Conservation (phyloP, 2,888 invertebrate genomes). For the Catotricha subobsoleta region DNA sequence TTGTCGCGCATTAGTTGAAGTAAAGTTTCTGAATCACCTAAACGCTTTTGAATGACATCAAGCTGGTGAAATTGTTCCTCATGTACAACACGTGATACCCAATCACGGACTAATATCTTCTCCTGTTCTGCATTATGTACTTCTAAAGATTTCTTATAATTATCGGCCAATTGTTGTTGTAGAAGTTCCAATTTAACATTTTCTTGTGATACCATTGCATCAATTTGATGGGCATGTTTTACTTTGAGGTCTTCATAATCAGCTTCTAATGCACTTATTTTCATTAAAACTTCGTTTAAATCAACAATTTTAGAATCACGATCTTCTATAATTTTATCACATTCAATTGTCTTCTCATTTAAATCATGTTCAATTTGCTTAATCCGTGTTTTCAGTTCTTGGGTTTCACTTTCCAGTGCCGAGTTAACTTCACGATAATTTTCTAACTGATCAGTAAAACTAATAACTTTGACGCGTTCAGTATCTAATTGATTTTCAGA, state of each 20-base stretch:
- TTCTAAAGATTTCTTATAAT: constrained; percentile 11
- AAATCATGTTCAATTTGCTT: background rate
- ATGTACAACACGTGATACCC: constrained; percentile 37
- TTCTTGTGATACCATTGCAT: constrained; percentile 18
- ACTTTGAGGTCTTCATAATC: constrained; percentile 21
- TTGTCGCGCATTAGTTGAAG: constrained; percentile 27
- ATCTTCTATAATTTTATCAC: constrained; percentile 27
- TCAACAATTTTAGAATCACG: constrained; percentile 22
- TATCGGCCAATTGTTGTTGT: background rate
- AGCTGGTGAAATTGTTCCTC: constrained; percentile 33
- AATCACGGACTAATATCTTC: constrained; percentile 31
- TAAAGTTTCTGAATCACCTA: constrained; percentile 26
- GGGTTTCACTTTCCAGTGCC: background rate
- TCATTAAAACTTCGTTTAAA: constrained; percentile 19
- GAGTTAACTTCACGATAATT: constrained; percentile 12
- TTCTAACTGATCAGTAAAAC: constrained; percentile 9
- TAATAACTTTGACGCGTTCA: background rate
- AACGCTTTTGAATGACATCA: constrained; percentile 30
- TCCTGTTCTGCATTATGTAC: constrained; percentile 14
- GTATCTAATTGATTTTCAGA: constrained; percentile 23
- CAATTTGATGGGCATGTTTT: constrained; percentile 17
- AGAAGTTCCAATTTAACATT: constrained; percentile 15
- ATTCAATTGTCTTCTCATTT: constrained; percentile 15
- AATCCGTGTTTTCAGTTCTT: background rate
- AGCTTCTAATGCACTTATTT: constrained; percentile 18